Evolutionary conservation across 2,113 vertebrate genomes (phyloP), one percentile per base, ranked within the genome.

Genomic region (Phyllopteryx taeniolatus): DNA sequence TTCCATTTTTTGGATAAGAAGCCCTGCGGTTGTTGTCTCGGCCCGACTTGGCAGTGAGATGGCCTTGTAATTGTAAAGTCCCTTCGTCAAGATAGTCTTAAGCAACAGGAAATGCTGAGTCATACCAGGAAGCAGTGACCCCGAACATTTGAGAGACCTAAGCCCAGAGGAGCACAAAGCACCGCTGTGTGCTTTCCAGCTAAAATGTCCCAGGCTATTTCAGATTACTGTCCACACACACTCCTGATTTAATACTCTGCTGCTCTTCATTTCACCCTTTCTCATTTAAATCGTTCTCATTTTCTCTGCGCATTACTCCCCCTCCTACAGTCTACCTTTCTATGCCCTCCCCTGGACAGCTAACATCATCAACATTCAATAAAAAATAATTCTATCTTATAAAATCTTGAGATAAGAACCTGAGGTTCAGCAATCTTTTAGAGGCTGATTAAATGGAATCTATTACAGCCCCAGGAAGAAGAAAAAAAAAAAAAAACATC

Each of bases 281-380:
- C 73, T 82, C 67, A 54, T 77, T 87, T 79, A 31, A 76, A 85
- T 81, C 82, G 42, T 68, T 81, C 70, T 86, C 61, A 77, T 85
- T 81, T 74, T 83, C 76, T 72, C 70, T 20, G 15, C 3, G 13
- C 73, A 54, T 44, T 67, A 43, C 59, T 62, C 64, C 61, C 46
- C 63, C 63, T 64, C 51, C 15, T 60, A 62, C 49, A 20, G 66
- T 78, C 73, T 70, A 47, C 66, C 71, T 62, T 15, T 71, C 22
- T 31, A 53, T 73, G 57, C 5, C 71, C 73, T 75, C 67, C 61
- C 68, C 47, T 2, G 67, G 85, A 83, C 77, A 83, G 83, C 74
- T 69, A 72, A 85, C 80, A 86, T 88, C 82, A 89, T 89, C 87
- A 86, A 67, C 83, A 79, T 89, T 82, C 78, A 87, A 86, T 84